Percentiles rank a stretch among this genome's conserved stretches.
These are phyloP conservation scores for Urophycis tenuis DNA, from an alignment of 2,797 vertebrate species.

Conservation along the genomic window DNA sequence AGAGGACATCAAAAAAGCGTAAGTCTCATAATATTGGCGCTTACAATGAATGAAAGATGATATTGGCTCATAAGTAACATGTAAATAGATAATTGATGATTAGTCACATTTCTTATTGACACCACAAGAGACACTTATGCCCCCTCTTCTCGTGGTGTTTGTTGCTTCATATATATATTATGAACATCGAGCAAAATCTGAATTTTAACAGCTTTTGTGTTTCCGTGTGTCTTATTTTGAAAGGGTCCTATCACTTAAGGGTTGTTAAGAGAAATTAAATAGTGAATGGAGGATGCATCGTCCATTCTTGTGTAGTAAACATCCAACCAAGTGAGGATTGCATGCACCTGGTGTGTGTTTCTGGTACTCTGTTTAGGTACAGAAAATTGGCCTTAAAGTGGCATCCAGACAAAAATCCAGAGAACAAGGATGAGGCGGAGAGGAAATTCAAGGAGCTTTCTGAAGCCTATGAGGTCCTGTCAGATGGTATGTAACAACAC, in stretches of 20 bases:
- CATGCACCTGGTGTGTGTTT: neutral
- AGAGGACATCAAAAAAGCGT: constrained; percentile 97
- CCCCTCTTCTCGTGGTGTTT: neutral
- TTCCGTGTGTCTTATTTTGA: too few species aligned
- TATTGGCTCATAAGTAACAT: neutral
- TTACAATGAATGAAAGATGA: neutral
- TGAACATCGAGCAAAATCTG: neutral
- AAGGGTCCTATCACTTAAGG: too few species aligned
- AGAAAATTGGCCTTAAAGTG: constrained; percentile 88
- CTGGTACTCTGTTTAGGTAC: constrained; percentile 67
- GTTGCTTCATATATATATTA: neutral
- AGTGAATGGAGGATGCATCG: neutral
- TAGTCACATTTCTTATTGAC: neutral
- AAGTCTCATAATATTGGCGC: constrained; percentile 60
- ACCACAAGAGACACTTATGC: neutral
- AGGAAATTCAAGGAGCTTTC: constrained; percentile 89
- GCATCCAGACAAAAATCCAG: constrained; percentile 96
- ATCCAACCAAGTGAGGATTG: neutral
- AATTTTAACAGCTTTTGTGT: too few species aligned
- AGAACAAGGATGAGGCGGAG: constrained; percentile 92
- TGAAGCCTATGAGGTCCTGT: constrained; percentile 92
- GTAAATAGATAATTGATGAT: neutral
- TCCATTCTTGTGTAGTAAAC: neutral
- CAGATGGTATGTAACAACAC: constrained; percentile 74
- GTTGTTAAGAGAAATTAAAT: neutral